These are phyloP conservation scores for Euleptes europaea DNA, from an alignment of 2,113 vertebrate genomes.

Conservation along the genomic window DNA sequence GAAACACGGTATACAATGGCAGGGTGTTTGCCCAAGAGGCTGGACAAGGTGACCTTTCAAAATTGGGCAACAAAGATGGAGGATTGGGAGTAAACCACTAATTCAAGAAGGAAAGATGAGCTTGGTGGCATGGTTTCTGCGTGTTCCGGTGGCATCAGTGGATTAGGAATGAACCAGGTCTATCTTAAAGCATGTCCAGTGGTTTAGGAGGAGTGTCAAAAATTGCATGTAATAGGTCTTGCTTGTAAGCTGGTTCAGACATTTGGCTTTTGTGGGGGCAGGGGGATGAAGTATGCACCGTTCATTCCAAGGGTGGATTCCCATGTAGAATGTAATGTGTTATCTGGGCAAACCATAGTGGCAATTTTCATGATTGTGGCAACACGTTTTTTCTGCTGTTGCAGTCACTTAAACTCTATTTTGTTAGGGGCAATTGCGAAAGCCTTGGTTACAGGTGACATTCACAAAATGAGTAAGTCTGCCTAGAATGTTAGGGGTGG, in stretches of 20 bases:
- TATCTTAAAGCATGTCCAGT: too few relatives aligned
- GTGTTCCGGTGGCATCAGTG: too few relatives aligned
- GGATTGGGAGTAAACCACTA: too few relatives aligned
- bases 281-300: too few relatives aligned
- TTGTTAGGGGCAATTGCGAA: background rate
- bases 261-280: background rate
- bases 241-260: background rate
- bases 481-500: background rate
- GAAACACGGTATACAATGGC: background rate
- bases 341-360: background rate
- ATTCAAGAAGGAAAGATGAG: background rate
- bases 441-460: too few relatives aligned
- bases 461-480: background rate
- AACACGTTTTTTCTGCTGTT: background rate
- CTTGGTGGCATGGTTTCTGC: too few relatives aligned
- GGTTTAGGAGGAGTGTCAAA: too few relatives aligned
- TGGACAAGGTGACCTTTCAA: background rate
- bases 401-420: background rate
- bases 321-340: background rate
- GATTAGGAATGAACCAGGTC: too few relatives aligned
- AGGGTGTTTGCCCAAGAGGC: background rate
- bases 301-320: too few relatives aligned
- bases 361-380: background rate
- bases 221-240: too few relatives aligned
- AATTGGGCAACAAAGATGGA: background rate